phyloP scores from a whole-genome alignment of 1,140 invertebrate species.

The Sarcophaga peregrina region DNA sequence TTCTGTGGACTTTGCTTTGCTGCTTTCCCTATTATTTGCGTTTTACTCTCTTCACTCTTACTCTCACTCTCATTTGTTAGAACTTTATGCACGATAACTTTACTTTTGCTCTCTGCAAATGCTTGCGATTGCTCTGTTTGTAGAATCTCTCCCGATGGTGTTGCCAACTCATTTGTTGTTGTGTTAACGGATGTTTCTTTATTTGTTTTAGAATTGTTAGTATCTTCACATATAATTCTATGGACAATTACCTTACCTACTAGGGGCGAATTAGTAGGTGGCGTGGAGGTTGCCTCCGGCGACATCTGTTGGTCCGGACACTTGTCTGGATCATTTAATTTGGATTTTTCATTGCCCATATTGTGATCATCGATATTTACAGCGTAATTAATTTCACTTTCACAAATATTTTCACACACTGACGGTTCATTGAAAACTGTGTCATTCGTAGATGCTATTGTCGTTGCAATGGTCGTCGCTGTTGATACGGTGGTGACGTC shows the following conservation, averaged over 20 bases:
- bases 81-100: neutral
- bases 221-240: slow-evolving; percentile 52
- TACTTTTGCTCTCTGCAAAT: neutral
- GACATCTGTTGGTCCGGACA: neutral
- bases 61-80: no score
- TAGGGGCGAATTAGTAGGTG: slow-evolving; percentile 16
- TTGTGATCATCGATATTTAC: neutral
- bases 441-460: slow-evolving; percentile 15
- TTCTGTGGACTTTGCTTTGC: neutral
- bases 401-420: neutral
- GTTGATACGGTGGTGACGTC: neutral
- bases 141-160: neutral
- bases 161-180: neutral
- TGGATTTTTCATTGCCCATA: slow-evolving; percentile 31
- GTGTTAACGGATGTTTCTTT: slow-evolving; percentile 15
- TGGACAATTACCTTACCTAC: slow-evolving; percentile 63
- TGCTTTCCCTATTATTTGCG: neutral
- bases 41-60: neutral
- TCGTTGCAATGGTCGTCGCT: neutral
- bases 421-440: slow-evolving; percentile 25
- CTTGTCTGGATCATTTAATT: neutral
- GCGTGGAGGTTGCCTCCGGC: neutral
- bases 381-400: slow-evolving; percentile 8
- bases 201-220: slow-evolving; percentile 8
- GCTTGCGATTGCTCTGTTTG: neutral